phyloP scores from a whole-genome alignment of 2,888 invertebrate genomes.

The Drosophila anomalata region DNA sequence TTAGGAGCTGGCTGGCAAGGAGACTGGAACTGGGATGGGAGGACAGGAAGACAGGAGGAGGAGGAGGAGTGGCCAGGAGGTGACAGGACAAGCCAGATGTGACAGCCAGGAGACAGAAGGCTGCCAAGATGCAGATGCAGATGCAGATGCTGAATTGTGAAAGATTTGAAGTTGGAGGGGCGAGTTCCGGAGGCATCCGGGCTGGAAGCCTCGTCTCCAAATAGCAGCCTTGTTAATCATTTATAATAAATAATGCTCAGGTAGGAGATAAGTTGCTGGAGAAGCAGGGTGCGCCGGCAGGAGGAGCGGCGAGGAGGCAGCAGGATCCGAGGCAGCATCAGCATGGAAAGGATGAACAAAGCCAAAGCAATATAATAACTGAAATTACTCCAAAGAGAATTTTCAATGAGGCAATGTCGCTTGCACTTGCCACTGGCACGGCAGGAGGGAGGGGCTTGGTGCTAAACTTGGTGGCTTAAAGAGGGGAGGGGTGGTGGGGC shows the following conservation, averaged over 20 bases:
- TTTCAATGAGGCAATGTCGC: constrained; percentile 62
- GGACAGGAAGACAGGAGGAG: not conserved
- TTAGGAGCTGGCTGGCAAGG: constrained; percentile 36
- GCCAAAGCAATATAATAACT: constrained; percentile 75
- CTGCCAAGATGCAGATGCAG: not conserved
- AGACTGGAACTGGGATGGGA: not conserved
- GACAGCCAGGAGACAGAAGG: constrained; percentile 24
- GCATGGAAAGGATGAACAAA: constrained; percentile 54
- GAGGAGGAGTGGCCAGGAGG: constrained; percentile 12
- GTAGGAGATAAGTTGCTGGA: constrained; percentile 63
- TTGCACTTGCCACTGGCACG: constrained; percentile 40
- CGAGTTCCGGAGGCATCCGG: not conserved
- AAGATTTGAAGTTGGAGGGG: not conserved
- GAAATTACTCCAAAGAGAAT: constrained; percentile 77
- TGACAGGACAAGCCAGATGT: constrained; percentile 35
- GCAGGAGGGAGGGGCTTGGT: constrained; percentile 3
- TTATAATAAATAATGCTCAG: constrained; percentile 74
- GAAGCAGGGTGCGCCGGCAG: constrained; percentile 18
- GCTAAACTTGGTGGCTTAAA: not conserved
- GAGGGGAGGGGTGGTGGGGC: not conserved
- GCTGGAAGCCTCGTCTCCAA: constrained; percentile 32
- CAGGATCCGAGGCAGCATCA: constrained; percentile 19
- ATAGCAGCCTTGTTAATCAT: constrained; percentile 72
- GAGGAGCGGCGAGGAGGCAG: constrained; percentile 4
- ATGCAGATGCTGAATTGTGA: constrained; percentile 14